phyloP scores from a whole-genome alignment of 1,140 invertebrate genomes.

The Hyphantria cunea region DNA sequence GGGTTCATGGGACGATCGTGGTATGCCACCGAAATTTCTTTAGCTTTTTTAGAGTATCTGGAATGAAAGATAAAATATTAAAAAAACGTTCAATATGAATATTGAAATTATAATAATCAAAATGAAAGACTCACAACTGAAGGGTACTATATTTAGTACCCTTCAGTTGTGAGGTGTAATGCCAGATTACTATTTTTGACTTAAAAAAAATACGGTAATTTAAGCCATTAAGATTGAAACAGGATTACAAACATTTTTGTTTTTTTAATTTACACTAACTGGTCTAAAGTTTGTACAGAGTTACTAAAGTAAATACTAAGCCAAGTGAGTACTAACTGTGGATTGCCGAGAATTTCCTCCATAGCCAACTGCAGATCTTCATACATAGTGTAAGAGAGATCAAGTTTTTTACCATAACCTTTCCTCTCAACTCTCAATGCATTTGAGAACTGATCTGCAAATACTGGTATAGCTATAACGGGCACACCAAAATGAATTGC shows the following conservation, averaged over 20 bases:
- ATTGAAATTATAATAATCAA: no score
- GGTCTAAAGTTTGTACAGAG: no score
- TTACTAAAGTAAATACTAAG: no score
- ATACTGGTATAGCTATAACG: conserved; percentile 85
- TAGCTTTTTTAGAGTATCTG: conserved; percentile 40
- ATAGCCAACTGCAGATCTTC: conserved; percentile 44
- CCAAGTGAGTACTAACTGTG: conserved; percentile 37
- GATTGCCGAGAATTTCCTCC: conserved; percentile 43
- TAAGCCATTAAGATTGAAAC: no score
- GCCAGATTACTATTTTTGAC: no score
- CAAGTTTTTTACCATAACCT: conserved; percentile 42
- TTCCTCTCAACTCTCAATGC: conserved; percentile 38
- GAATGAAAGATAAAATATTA: neutral
- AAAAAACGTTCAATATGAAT: no score
- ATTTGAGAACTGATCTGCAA: conserved; percentile 84
- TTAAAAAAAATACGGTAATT: no score
- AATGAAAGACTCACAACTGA: no score
- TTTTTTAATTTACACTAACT: no score
- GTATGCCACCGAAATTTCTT: conserved; percentile 26
- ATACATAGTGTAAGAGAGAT: conserved; percentile 27
- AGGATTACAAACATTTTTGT: no score
- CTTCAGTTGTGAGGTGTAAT: no score
- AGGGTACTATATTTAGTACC: no score
- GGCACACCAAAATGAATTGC: conserved; percentile 85
- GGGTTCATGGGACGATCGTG: conserved; percentile 28